Conservation (phyloP, 2,113 vertebrate species). For the Naja naja region DNA sequence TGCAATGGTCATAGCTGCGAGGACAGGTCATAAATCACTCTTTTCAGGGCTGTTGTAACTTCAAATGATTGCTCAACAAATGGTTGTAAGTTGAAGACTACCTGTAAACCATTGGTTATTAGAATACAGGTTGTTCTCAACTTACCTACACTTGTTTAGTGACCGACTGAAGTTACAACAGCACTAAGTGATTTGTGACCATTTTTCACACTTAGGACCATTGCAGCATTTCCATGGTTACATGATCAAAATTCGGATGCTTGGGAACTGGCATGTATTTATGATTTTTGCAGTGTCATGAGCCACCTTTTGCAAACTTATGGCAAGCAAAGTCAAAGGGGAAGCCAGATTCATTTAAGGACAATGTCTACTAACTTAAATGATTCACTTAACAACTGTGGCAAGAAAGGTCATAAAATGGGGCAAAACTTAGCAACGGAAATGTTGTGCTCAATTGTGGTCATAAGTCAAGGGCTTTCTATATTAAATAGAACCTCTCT, state of each 20-base stretch:
- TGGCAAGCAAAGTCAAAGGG: not conserved
- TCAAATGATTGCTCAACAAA: not conserved
- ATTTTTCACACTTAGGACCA: not conserved
- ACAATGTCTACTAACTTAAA: not conserved
- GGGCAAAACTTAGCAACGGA: not conserved
- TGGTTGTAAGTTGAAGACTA: not conserved
- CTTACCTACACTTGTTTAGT: not conserved
- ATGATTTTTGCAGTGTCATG: not conserved
- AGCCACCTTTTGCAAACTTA: not conserved
- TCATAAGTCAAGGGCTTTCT: not conserved
- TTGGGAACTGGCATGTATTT: not conserved
- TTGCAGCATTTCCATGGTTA: not conserved
- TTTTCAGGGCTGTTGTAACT: not conserved
- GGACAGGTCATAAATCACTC: not conserved
- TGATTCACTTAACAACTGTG: not conserved
- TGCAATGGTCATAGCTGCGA: not conserved
- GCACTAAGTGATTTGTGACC: not conserved
- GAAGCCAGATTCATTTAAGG: not conserved
- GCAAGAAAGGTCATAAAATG: not conserved
- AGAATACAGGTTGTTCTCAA: not conserved
- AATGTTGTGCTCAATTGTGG: not conserved
- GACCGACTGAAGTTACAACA: not conserved
- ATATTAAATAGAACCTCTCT: not conserved
- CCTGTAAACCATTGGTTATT: not conserved
- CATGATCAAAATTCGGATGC: not conserved